phyloP scores from a whole-genome alignment of 2,888 invertebrate species.

The Xestia xanthographa region DNA sequence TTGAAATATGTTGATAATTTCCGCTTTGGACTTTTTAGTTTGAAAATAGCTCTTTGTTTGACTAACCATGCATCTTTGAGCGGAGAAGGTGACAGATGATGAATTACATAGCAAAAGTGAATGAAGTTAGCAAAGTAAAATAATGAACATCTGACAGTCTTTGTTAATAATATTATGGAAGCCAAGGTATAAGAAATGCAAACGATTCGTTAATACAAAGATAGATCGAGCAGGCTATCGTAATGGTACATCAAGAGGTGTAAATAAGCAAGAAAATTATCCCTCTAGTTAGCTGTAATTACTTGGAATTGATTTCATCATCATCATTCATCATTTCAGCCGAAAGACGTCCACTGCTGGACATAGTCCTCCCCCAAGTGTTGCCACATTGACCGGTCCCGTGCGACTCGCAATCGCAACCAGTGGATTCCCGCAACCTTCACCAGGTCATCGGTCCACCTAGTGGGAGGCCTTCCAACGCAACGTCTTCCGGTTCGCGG shows the following conservation, averaged over 20 bases:
- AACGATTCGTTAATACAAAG: background rate
- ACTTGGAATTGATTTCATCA: background rate
- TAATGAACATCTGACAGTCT: background rate
- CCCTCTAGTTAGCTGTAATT: background rate
- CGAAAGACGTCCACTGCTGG: no score
- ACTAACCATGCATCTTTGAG: background rate
- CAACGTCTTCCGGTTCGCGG: no score
- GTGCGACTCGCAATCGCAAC: no score
- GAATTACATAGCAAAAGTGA: background rate
- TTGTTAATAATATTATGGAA: slow-evolving; percentile 1
- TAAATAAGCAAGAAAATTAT: no score
- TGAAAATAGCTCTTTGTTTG: background rate
- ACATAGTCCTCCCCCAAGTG: no score
- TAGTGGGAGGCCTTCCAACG: no score
- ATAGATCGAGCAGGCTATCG: background rate
- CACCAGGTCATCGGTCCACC: no score
- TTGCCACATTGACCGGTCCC: no score
- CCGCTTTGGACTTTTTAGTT: background rate
- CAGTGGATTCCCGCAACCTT: no score
- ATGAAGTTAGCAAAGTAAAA: no score
- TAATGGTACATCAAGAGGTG: no score
- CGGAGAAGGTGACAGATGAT: background rate
- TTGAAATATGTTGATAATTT: slow-evolving; percentile 6
- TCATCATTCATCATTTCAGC: no score
- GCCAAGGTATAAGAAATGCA: background rate